Base-by-base conservation (phyloP, 2,113 vertebrate genomes). In the Ondatra zibethicus region DNA sequence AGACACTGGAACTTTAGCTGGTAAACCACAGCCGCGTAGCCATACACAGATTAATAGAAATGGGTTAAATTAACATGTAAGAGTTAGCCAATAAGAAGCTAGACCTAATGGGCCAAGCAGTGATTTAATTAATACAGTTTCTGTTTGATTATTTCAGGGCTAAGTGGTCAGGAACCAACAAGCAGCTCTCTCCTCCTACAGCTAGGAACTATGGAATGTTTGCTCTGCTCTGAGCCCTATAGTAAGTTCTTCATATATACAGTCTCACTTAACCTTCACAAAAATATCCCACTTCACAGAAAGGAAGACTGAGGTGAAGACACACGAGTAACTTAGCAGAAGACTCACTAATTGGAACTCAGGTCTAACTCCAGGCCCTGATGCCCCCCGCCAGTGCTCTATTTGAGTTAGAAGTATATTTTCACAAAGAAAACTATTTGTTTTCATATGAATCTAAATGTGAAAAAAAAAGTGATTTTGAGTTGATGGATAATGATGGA, bases 371-470 rank as follows among this genome's bases (percentile, higher is more conserved):
- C 29, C 13, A 88, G 58, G 27, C 27, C 17, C 33, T 84, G 63
- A 23, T 88, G 19, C n/a, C 84, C 42, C 45, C n/a, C 89, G 27
- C 19, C 16, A 55, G 36, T 31, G 65, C 58, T 81, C 36, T 77
- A 65, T 61, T 23, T 78, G 47, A 5, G 39, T 31, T 39, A 63
- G 65, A 47, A 75, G 9, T 12, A 14, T 36, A 88, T 55, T 91
- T 89, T 63, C 36, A 82, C 76, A 85, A 61, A 89, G 55, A 58
- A 58, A 78, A 93, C 89, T 68, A 94, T 70, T 90, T 91, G 75
- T 78, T 92, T 94, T 95, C 23, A 88, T 52, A 47, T 77, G 17
- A 89, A n/a, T 82, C 10, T 87, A 91, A 95, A 36, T 80, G 52
- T 52, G 8, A 81, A 92, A 72, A 42, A 55, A 1, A 36, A 80